Base-by-base conservation (phyloP, 2,888 invertebrate species). In the Acrocyrtus sp. region DNA sequence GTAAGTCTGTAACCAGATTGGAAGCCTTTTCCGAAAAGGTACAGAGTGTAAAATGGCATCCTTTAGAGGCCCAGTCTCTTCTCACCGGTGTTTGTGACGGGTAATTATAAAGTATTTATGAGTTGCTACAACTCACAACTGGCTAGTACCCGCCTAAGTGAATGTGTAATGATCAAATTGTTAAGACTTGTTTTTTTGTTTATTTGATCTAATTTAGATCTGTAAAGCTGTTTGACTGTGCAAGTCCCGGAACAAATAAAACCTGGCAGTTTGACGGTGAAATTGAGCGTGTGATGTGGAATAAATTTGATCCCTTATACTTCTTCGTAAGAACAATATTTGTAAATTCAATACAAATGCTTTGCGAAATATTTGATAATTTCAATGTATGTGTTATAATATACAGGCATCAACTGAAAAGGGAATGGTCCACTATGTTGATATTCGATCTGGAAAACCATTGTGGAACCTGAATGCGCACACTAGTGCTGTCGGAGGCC, bases 281-380 rank as follows among this genome's bases (percentile, higher is more conserved):
- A 87, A 90, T 96, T 26, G 98, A 98, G 84, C 89, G 90, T 80
- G 90, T 94, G 10, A 81, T 88, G 0, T 98, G 98, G 98, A 92
- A 95, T 86, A 87, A 88, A 45, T 88, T 89, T 76, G 89, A 93
- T 82, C 90, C 92, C 0, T 91, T 91, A 85, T 89, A 90, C 81
- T 95, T 93, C 82, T 89, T 93, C 78, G 91, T 91, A 80, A 86
- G 88, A n/a, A n/a, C n/a, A n/a, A n/a, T n/a, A n/a, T n/a, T n/a
- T n/a, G 39, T 62, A 47, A 45, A 47, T 48, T 15, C 19, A 34
- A 6, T 48, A 21, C 3, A 39, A 39, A 39, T 15, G 39, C 8
- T 39, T 39, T 39, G 39, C 15, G 15, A 39, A 39, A 15, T 15
- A 15, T 39, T n/a, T n/a, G n/a, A 39, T 15, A 39, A 10, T 6